Base-by-base conservation (phyloP, 2,888 invertebrate species). In the Rutpela maculata region DNA sequence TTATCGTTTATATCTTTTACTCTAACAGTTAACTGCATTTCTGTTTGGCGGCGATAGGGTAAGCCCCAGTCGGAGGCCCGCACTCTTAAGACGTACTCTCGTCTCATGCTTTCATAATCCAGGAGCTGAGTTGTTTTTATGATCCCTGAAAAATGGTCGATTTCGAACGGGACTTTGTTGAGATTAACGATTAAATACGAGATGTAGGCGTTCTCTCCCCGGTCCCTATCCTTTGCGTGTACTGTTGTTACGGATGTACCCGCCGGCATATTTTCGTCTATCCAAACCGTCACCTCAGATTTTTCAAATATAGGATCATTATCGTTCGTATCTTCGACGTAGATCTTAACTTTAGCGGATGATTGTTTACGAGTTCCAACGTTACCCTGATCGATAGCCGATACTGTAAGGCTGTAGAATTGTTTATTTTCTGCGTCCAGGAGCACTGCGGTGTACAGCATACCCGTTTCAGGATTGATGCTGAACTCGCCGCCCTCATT, bases 51-150 rank as follows among this genome's bases (percentile, higher is more conserved):
- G 4, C 98, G 92, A 89, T 96, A 98, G 0, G 99, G 99, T 71
- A 95, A 89, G 1, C 98, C 99, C 98, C 98, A 98, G 90, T 99
- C 99, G 11, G 97, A 96, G 0, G 98, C 98, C 50, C 98, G 92
- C 38, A 99, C 93, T 66, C 95, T 92, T 63, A 99, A 90, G 35
- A 94, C 91, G 89, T 97, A 98, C 83, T 94, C 94, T 43, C 97
- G 92, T 72, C 95, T 92, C 95, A 96, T 97, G 77, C 96, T 96
- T 89, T 98, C 98, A 89, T 95, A 98, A 90, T 98, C 98, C 66
- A 98, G 91, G 4, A 96, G 90, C 78, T 94, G 93, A 1, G 95
- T 95, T 0, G 97, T 97, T 84, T 93, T 93, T n/a, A 99, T 93
- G 43, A 95, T 92, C 0, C 99, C 99, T 7, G 96, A 95, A 90